phyloP scores from a whole-genome alignment of 2,797 vertebrate species.

The Pangasius mekongensis region DNA sequence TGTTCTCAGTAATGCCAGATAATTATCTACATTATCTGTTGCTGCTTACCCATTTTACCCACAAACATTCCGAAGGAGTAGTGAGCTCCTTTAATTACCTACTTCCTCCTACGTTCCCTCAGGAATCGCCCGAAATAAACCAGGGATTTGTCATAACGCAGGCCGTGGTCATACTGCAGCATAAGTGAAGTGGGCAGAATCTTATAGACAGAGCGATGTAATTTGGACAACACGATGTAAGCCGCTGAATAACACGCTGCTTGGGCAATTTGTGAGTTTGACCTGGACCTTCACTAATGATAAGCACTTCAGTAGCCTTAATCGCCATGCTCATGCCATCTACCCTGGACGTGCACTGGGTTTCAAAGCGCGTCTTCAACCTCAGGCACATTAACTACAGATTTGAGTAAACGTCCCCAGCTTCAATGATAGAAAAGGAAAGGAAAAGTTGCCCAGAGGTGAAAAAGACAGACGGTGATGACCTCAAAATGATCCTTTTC shows the following conservation, averaged over 20 bases:
- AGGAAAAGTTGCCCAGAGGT: constrained; percentile 65
- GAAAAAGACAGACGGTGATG: constrained; percentile 63
- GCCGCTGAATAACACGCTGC: constrained; percentile 35
- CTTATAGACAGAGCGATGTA: constrained; percentile 31
- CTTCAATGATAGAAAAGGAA: constrained; percentile 52
- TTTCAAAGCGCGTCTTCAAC: constrained; percentile 42
- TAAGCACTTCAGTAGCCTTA: constrained; percentile 51
- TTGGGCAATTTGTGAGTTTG: constrained; percentile 38
- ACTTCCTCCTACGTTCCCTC: constrained; percentile 50
- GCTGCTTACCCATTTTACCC: constrained; percentile 55
- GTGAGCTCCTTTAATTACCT: constrained; percentile 57
- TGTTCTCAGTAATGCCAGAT: constrained; percentile 55
- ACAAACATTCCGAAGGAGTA: constrained; percentile 51
- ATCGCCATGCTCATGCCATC: constrained; percentile 47
- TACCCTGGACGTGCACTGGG: constrained; percentile 47
- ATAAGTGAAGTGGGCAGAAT: constrained; percentile 36
- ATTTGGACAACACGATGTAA: constrained; percentile 48
- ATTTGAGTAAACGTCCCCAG: constrained; percentile 55
- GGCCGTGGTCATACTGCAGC: constrained; percentile 38
- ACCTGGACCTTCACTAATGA: constrained; percentile 56
- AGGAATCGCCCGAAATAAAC: constrained; percentile 55
- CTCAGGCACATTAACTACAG: constrained; percentile 54
- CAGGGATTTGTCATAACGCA: constrained; percentile 51
- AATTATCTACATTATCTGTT: constrained; percentile 62
- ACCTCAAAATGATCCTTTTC: constrained; percentile 76